Evolutionary conservation across 2,797 vertebrate genomes (phyloP).

Genomic region (Xenopus petersii): DNA sequence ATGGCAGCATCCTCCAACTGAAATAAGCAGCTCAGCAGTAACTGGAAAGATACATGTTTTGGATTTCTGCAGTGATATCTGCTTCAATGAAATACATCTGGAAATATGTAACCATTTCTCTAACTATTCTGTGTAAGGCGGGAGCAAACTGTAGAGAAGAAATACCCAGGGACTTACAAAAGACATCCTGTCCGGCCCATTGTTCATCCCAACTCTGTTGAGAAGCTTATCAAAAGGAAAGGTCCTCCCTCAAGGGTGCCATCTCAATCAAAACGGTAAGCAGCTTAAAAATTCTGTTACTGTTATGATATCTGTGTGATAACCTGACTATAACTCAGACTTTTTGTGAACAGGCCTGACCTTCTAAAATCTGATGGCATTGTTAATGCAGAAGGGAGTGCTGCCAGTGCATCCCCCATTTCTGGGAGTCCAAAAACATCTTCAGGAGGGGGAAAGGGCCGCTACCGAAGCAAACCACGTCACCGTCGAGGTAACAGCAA

Average conservation of each 20-base stretch:
- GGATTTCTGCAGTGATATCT: no score
- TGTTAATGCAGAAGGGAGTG: conserved; percentile 75
- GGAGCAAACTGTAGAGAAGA: conserved; percentile 96
- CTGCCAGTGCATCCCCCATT: conserved; percentile 79
- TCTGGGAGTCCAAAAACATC: conserved; percentile 93
- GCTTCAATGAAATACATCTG: no score
- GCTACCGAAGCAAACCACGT: conserved; percentile 91
- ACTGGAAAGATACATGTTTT: no score
- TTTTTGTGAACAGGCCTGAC: conserved; percentile 77
- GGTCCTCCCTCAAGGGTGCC: conserved; percentile 85
- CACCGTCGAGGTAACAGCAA: conserved; percentile 93
- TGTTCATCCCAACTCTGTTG: conserved; percentile 89
- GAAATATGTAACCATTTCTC: neutral
- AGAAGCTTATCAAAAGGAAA: conserved; percentile 96
- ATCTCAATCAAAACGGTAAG: conserved; percentile 83
- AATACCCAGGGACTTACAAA: conserved; percentile 93
- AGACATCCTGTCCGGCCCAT: conserved; percentile 90
- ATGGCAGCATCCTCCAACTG: no score
- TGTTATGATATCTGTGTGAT: neutral
- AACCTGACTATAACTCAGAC: neutral
- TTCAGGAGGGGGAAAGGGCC: conserved; percentile 81
- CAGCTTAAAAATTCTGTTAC: neutral
- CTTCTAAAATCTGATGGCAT: conserved; percentile 90
- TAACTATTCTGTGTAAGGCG: conserved; percentile 67
- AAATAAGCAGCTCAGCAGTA: no score